Evolutionary conservation across 2,888 invertebrate genomes (phyloP).

Genomic region (Malthinus flaveolus): DNA sequence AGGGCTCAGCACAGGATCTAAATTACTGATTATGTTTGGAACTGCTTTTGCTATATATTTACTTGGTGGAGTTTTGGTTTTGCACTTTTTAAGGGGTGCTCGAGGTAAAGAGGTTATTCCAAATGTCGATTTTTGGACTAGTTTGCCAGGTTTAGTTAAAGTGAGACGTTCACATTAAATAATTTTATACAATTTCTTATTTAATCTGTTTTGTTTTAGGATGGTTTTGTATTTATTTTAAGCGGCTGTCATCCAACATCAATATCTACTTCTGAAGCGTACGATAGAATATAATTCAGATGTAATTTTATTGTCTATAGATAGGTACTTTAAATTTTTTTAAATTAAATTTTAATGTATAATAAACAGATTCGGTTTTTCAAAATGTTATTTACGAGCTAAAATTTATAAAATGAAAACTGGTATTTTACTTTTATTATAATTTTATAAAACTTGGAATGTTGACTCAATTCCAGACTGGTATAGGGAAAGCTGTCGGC

Average conservation of each 20-base stretch:
- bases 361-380: not conserved
- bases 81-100: constrained; percentile 71
- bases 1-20: constrained; percentile 64
- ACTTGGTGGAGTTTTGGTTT: constrained; percentile 65
- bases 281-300: constrained; percentile 57
- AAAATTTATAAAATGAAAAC: too few species aligned
- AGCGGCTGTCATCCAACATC: constrained; percentile 62
- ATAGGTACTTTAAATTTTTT: not conserved
- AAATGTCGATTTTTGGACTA: constrained; percentile 73
- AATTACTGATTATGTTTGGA: constrained; percentile 66
- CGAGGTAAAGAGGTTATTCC: constrained; percentile 74
- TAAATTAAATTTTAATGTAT: constrained; percentile 1
- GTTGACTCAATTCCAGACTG: too few species aligned
- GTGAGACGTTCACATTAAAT: constrained; percentile 54
- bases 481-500: too few species aligned
- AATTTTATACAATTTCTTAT: not conserved
- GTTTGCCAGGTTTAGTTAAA: constrained; percentile 68
- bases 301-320: not conserved
- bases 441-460: too few species aligned
- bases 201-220: constrained; percentile 56
- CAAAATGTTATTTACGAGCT: not conserved
- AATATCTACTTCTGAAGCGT: constrained; percentile 51
- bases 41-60: constrained; percentile 64
- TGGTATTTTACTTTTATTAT: too few species aligned
- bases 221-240: constrained; percentile 64